These are phyloP conservation scores for Amphipoea lucens DNA, from an alignment of 2,888 invertebrate species.

Conservation along the genomic window DNA sequence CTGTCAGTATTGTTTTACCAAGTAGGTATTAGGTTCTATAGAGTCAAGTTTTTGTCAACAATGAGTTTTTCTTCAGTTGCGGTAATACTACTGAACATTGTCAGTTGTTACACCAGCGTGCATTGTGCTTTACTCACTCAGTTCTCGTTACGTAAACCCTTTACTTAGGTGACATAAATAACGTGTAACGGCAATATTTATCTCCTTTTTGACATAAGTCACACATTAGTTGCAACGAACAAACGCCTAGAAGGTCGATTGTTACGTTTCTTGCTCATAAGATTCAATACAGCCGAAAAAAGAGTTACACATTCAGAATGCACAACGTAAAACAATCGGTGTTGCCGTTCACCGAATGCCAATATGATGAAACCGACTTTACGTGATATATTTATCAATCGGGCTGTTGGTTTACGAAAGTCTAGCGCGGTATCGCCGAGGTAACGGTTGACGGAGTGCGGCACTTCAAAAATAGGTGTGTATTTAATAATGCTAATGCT, in stretches of 20 bases:
- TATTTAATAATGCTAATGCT: constrained; percentile 51
- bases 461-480: constrained; percentile 31
- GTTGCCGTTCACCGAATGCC: constrained; percentile 73
- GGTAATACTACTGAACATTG: constrained; percentile 38
- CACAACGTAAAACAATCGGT: constrained; percentile 71
- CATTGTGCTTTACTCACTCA: constrained; percentile 47
- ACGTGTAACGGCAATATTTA: constrained; percentile 44
- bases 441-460: constrained; percentile 71
- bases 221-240: constrained; percentile 41
- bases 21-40: neutral
- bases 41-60: constrained; percentile 42
- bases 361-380: constrained; percentile 80
- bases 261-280: constrained; percentile 65
- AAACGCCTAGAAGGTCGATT: constrained; percentile 59
- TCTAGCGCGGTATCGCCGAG: constrained; percentile 63
- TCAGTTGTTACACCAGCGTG: constrained; percentile 49
- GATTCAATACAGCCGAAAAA: constrained; percentile 69
- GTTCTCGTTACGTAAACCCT: constrained; percentile 55
- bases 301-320: constrained; percentile 75
- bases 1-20: constrained; percentile 20
- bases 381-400: constrained; percentile 86
- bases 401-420: constrained; percentile 82
- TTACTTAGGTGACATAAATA: constrained; percentile 51
- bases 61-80: constrained; percentile 42
- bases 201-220: constrained; percentile 43